Percentiles rank a stretch among this genome's conserved stretches.
Conservation (phyloP, 2,888 invertebrate species). For the Mechanitis messenoides region DNA sequence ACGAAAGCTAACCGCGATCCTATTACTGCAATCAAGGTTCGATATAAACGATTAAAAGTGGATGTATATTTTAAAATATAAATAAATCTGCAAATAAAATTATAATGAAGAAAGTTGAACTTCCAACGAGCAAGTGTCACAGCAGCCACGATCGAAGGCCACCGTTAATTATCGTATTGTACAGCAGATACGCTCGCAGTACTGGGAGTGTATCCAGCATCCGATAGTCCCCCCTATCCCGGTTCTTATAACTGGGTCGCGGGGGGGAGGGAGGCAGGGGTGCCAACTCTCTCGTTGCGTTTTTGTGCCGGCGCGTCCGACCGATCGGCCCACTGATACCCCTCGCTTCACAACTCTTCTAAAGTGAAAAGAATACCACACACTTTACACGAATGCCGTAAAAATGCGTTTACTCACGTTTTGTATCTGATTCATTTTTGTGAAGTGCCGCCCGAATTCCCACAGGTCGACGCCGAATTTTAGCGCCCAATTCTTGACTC, state of each 20-base stretch:
- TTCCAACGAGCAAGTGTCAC: not conserved
- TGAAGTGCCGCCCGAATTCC: slow-evolving; percentile 91
- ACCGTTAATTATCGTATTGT: slow-evolving; percentile 37
- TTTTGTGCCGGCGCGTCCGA: slow-evolving; percentile 63
- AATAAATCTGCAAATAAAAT: too few relatives aligned
- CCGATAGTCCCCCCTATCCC: slow-evolving; percentile 37
- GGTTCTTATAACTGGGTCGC: slow-evolving; percentile 53
- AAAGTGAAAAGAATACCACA: slow-evolving; percentile 37
- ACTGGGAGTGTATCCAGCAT: slow-evolving; percentile 38
- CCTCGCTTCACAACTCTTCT: slow-evolving; percentile 47
- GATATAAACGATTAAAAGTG: not conserved
- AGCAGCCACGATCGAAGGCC: slow-evolving; percentile 29
- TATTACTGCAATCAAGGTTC: slow-evolving; percentile 6
- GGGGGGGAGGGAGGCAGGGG: slow-evolving; percentile 35
- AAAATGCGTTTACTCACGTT: slow-evolving; percentile 79
- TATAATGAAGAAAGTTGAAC: not conserved
- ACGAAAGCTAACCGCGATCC: too few relatives aligned
- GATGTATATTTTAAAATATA: not conserved
- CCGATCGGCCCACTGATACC: slow-evolving; percentile 44
- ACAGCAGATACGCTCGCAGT: slow-evolving; percentile 28
- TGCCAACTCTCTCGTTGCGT: slow-evolving; percentile 48
- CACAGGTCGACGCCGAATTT: slow-evolving; percentile 93
- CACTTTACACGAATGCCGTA: slow-evolving; percentile 20
- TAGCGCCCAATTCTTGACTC: slow-evolving; percentile 94
- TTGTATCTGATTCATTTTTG: slow-evolving; percentile 92